These are phyloP conservation scores for Cochlearius cochlearius DNA, from an alignment of 2,113 vertebrate genomes.

Conservation along the genomic window DNA sequence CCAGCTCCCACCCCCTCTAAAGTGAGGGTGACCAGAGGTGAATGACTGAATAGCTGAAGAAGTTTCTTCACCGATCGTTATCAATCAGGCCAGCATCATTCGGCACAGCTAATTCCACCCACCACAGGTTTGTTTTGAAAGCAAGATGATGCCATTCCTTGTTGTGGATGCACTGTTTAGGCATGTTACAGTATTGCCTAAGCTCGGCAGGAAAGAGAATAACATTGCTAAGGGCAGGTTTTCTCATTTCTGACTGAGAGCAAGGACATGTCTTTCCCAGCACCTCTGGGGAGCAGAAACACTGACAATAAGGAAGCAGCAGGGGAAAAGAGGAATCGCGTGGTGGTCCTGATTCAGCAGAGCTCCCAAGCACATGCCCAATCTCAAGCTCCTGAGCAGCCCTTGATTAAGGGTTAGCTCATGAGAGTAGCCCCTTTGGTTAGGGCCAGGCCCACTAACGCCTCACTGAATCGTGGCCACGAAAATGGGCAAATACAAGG, in stretches of 20 bases:
- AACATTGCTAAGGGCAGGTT: constrained; percentile 44
- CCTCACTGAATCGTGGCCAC: not conserved
- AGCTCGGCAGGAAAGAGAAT: constrained; percentile 43
- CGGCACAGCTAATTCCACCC: constrained; percentile 43
- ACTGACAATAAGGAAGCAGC: not conserved
- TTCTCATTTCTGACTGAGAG: constrained; percentile 36
- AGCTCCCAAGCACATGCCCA: not conserved
- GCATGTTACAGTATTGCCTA: constrained; percentile 51
- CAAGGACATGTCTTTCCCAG: constrained; percentile 7
- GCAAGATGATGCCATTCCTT: constrained; percentile 53
- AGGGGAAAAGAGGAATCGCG: not conserved
- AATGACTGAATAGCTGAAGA: constrained; percentile 37
- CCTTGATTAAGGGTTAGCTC: not conserved
- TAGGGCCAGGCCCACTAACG: fast-evolving
- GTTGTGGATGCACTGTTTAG: constrained; percentile 60
- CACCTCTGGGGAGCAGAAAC: not conserved
- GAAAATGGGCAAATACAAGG: not conserved
- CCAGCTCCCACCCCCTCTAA: not conserved
- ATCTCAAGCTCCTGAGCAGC: not conserved
- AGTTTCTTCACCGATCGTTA: constrained; percentile 36
- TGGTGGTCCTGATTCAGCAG: not conserved
- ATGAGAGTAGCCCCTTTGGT: not conserved
- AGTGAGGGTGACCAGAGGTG: not conserved
- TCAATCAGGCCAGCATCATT: constrained; percentile 11
- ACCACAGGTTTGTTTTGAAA: constrained; percentile 62